Conservation (phyloP, 2,113 vertebrate species). For the Andinoacara biseriatus region DNA sequence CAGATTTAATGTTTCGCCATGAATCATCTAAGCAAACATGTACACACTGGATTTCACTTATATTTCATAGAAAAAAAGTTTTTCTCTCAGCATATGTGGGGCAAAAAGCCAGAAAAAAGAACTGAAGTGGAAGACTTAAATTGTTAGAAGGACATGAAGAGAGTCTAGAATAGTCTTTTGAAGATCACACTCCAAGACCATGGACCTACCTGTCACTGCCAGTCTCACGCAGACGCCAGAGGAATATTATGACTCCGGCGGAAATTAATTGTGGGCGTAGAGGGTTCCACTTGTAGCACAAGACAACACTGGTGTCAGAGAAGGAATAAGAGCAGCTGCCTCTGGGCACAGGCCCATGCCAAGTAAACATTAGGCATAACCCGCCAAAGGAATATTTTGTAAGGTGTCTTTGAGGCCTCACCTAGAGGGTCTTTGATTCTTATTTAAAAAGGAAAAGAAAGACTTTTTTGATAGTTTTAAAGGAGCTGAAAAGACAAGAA, state of each 20-base stretch:
- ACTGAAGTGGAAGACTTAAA: conserved; percentile 50
- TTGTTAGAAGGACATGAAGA: conserved; percentile 40
- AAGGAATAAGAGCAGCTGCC: conserved; percentile 64
- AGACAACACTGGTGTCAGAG: conserved; percentile 77
- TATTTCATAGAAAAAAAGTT: conserved; percentile 48
- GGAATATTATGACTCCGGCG: conserved; percentile 73
- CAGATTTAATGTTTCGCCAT: conserved; percentile 1
- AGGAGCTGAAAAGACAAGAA: conserved; percentile 64
- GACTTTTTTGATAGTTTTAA: conserved; percentile 69
- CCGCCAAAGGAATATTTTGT: conserved; percentile 75
- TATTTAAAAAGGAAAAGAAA: conserved; percentile 71
- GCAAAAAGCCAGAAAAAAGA: conserved; percentile 16
- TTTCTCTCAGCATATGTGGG: conserved; percentile 31
- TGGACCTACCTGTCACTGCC: conserved; percentile 68
- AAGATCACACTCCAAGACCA: conserved; percentile 56
- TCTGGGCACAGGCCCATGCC: conserved; percentile 71
- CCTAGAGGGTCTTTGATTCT: conserved; percentile 73
- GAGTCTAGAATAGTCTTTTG: conserved; percentile 72
- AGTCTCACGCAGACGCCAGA: conserved; percentile 70
- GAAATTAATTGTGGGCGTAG: conserved; percentile 80
- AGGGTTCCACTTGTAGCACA: conserved; percentile 69
- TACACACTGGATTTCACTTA: background rate
- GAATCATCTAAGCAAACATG: conserved; percentile 3
- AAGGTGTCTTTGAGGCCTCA: conserved; percentile 72
- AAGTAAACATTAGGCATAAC: conserved; percentile 76